Evolutionary conservation across 2,113 vertebrate genomes (phyloP).

Genomic region (Pongo abelii): DNA sequence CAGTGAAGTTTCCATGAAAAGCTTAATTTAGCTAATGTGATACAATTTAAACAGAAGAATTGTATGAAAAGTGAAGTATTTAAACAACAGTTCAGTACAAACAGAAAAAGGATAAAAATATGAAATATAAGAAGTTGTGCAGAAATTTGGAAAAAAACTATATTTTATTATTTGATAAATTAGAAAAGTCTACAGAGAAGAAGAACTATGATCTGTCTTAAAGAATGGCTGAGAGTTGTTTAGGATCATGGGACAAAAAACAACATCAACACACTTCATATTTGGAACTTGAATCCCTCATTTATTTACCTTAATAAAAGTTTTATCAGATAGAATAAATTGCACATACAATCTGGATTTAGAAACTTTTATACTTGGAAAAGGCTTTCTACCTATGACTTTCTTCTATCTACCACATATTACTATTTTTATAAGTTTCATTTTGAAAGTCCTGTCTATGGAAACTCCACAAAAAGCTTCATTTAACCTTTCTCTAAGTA

Average conservation of each 20-base stretch:
- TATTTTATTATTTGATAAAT: background rate
- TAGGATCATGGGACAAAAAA: rapidly evolving
- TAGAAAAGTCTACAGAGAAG: background rate
- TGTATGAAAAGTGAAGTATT: background rate
- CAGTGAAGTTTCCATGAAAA: background rate
- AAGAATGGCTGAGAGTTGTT: background rate
- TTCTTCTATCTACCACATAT: background rate
- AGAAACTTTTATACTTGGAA: background rate
- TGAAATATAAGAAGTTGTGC: background rate
- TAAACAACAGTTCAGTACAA: background rate
- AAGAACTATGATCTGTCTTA: background rate
- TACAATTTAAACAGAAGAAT: background rate
- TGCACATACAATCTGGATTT: background rate
- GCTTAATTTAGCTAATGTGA: background rate
- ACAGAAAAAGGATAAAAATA: background rate
- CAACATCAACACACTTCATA: background rate
- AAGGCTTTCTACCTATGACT: background rate
- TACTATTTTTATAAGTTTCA: background rate
- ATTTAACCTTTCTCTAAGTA: background rate
- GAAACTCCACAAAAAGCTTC: background rate
- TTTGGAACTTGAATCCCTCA: background rate
- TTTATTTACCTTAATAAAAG: background rate
- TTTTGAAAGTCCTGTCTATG: background rate
- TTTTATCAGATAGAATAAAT: background rate
- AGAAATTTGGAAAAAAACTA: background rate